These are phyloP conservation scores for Hipposideros armiger DNA, from an alignment of 2,113 vertebrate genomes.

Conservation along the genomic window DNA sequence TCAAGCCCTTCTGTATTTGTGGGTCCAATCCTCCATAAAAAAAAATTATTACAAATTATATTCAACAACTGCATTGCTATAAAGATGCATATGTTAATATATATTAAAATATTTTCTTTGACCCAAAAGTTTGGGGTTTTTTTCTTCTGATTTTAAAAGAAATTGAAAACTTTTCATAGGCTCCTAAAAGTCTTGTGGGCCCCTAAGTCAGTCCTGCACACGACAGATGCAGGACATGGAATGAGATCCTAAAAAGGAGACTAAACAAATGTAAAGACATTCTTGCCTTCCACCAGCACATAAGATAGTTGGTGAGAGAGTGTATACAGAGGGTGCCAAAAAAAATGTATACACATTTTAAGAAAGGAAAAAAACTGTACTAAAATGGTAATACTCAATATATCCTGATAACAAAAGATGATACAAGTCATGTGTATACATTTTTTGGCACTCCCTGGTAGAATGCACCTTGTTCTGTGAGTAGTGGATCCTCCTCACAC, in stretches of 20 bases:
- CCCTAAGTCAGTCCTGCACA: background rate
- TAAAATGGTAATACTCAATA: too few relatives aligned
- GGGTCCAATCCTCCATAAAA: background rate
- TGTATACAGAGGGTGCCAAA: too few relatives aligned
- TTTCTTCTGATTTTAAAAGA: slow-evolving; percentile 46
- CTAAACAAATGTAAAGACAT: background rate
- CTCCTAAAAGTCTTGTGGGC: background rate
- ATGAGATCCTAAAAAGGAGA: background rate
- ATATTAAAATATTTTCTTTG: slow-evolving; percentile 5
- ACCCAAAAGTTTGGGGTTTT: background rate
- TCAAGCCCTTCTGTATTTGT: background rate
- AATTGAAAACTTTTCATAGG: background rate
- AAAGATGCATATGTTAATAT: slow-evolving; percentile 20
- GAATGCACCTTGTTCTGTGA: background rate
- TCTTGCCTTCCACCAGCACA: background rate
- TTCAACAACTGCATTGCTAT: background rate
- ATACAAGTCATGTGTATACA: too few relatives aligned
- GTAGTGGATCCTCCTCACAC: background rate
- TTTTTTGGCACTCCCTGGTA: background rate
- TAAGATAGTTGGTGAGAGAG: background rate
- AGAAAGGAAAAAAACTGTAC: too few relatives aligned
- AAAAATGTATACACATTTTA: too few relatives aligned
- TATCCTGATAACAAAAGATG: too few relatives aligned
- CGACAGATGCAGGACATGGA: background rate
- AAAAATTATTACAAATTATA: slow-evolving; percentile 15